phyloP scores from a whole-genome alignment of 1,140 invertebrate genomes.

The Heliconius congener region DNA sequence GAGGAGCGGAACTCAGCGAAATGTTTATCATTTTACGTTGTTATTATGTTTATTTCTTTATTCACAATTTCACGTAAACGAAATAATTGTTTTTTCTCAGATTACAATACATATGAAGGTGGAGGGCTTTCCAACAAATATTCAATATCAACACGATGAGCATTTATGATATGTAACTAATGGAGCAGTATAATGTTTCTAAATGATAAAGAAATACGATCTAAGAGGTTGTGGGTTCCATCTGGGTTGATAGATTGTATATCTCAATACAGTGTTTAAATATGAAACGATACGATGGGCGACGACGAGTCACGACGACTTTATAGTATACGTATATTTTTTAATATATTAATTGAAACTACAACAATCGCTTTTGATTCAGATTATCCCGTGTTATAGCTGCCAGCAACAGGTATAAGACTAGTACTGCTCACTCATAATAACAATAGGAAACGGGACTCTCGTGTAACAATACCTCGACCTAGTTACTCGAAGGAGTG shows the following conservation, averaged over 20 bases:
- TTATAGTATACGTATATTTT: not conserved
- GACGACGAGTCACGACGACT: too few species aligned
- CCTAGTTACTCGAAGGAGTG: constrained; percentile 6
- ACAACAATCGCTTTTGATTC: not conserved
- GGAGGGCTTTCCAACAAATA: not conserved
- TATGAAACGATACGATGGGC: not conserved
- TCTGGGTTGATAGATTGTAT: not conserved
- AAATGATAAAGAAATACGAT: constrained; percentile 1
- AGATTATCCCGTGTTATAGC: not conserved
- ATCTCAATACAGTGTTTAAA: not conserved
- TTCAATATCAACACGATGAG: not conserved
- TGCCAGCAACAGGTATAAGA: not conserved
- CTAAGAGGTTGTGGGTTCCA: not conserved
- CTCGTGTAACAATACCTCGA: constrained; percentile 1
- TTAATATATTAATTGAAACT: not conserved
- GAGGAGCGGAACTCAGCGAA: too few species aligned
- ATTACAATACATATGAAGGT: not conserved
- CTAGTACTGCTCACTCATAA: not conserved
- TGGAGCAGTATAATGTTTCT: not conserved
- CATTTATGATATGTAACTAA: not conserved
- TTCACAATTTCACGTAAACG: not conserved
- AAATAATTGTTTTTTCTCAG: not conserved
- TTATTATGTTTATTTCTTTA: too few species aligned
- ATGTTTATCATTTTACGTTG: too few species aligned
- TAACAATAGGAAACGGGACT: constrained; percentile 15